Evolutionary conservation across 2,797 vertebrate species (phyloP), one percentile per base, ranked within the genome.

Genomic region (Phataginus tetradactyla): DNA sequence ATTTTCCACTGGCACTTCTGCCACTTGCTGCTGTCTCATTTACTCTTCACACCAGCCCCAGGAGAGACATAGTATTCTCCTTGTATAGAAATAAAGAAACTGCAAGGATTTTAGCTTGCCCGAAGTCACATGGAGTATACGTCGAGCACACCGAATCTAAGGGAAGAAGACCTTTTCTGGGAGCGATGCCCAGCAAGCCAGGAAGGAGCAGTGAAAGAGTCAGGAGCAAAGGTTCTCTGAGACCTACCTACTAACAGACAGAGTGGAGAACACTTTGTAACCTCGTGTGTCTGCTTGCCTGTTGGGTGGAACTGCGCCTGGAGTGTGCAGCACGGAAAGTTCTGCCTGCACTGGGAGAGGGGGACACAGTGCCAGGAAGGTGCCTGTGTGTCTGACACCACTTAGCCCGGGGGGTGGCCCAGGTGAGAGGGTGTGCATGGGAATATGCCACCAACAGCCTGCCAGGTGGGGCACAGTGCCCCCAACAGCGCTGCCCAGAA

Each of bases 351-450:
- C 1, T 32, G 14, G 25, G 20, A 59, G 72, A 69, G 14, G 49
- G n/a, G 39, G 42, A 27, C 9, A 4, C 21, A 0, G 0, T 12
- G 45, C 59, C 42, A 5, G 37, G 68, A 85, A 81, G 68, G 29
- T 32, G 5, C 18, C 6, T 8, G 5, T 3, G 2, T 7, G 37
- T 27, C 77, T 49, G 53, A 57, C 32, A 66, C 32, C 90, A 20
- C 49, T 3, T 25, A 81, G 20, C n/a, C 39, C 0, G 14, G 34
- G 15, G 66, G 25, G 9, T 4, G 0, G 23, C 17, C 34, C 57
- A 61, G 71, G 68, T 77, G 84, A 74, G 42, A 55, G 23, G 86
- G 21, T 10, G 42, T 55, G 53, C 63, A 42, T 18, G 63, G 42
- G 51, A 27, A 4, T 8, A 2, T 17, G 37, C 79, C 59, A 7